Base-by-base conservation (phyloP, 2,888 invertebrate genomes). In the Stictocephala bisonia region DNA sequence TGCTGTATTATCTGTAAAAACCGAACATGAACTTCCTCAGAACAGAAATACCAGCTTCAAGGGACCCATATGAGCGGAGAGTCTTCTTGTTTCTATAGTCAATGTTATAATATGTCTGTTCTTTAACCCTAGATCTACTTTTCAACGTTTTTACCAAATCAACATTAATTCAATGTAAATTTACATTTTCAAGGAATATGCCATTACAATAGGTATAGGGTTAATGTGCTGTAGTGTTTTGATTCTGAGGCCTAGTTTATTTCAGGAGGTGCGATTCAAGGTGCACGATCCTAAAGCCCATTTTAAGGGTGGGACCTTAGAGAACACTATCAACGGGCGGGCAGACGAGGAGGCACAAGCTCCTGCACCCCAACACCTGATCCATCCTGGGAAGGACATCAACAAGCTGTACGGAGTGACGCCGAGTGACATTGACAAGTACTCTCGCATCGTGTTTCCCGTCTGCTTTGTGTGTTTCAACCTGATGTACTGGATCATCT, bases 391-490 rank as follows among this genome's bases (percentile, higher is more conserved):
- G 84, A 96, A 95, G 89, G 94, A 95, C 85, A 93, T 95, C 86
- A 95, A 94, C 89, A 95, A 95, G 85, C 88, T 95, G 81, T 90
- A 93, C 86, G 95, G 94, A 82, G 93, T 96, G 85, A 96, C 96
- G 81, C 97, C 97, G 74, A 97, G 97, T 84, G 97, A 97, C 86
- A 99, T 99, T 86, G 99, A 99, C 90, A 98, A 98, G 87, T 98
- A 98, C 85, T 97, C 98, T 77, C 92, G 99, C 83, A 96, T 98
- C 86, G 93, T 97, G 82, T 99, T 99, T 86, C 99, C 99, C 71
- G 95, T 97, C 82, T 95, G 97, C 87, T 99, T 99, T 89, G 94
- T 98, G 79, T 94, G 97, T 86, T 99, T 99, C 90, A 99, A 99
- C 87, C 90, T 96, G 81, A 96, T 96, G 96, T 96, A 96, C 87